Evolutionary conservation across 1,140 invertebrate species (phyloP), one percentile per base, ranked within the genome.

Genomic region (Babylonia areolata): DNA sequence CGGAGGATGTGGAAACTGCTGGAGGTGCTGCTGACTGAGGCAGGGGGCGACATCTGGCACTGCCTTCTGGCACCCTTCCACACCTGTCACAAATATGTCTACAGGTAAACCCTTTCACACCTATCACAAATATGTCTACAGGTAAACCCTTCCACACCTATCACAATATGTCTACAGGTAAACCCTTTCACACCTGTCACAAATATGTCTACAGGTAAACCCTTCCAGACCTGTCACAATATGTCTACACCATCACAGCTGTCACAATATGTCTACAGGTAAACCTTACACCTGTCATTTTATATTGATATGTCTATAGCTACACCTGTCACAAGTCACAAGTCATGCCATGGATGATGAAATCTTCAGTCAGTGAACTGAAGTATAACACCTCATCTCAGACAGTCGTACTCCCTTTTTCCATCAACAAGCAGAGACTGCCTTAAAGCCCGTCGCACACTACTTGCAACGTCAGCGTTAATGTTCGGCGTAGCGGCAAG

Each of bases 51-150:
- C 58, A 40, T 84, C 37, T 84, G 82, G 82, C 64, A 73, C 23
- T 84, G 82, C 40, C 69, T 84, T 2, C 23, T 73, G 58, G 37
- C 69, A n/a, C 46, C 58, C 23, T 71, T 71, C 37, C 82, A 84
- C 82, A 84, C 82, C 35, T 84, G 82, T 39, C 82, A 84, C 69
- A 84, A 84, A 73, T 84, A 40, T 64, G 82, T 71, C 46, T 84
- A 73, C 69, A 40, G 69, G 69, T 73, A 17, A 35, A n/a, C 46
- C 58, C 23, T 71, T 71, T 23, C 82, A 84, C 82, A 84, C 82
- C 35, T 84, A 69, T 39, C 82, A 84, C 69, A 84, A 84, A 73
- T 84, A 40, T 64, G 82, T 71, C 46, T 84, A 73, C 69, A 40
- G 69, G 69, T 73, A 17, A 35, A n/a, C 46, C 58, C 23, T 71